Conservation (phyloP, 2,888 invertebrate species). For the Trissonchulus sp. region DNA sequence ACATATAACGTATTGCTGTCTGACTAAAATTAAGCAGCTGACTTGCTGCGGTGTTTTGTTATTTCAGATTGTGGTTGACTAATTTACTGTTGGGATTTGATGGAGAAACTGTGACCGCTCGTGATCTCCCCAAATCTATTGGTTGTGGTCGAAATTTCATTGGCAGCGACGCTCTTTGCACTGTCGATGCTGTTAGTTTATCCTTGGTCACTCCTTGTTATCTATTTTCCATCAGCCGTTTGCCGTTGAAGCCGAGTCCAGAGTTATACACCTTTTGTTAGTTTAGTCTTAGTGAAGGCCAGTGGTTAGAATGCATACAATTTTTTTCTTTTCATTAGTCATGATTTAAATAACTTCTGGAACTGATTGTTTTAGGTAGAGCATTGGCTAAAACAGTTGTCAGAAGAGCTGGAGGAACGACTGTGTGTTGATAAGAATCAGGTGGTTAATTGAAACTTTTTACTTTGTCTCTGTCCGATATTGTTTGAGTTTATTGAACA, state of each 20-base stretch:
- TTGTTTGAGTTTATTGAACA: no score
- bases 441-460: no score
- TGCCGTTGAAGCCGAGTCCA: no score
- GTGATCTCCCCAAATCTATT: slow-evolving; percentile 82
- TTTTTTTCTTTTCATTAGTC: no score
- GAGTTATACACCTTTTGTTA: no score
- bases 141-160: slow-evolving; percentile 91
- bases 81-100: slow-evolving; percentile 80
- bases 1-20: no score
- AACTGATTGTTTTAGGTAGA: slow-evolving; percentile 55
- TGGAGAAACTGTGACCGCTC: slow-evolving; percentile 73
- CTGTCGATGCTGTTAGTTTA: slow-evolving; percentile 54
- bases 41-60: slow-evolving; percentile 19
- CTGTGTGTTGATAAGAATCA: slow-evolving; percentile 65
- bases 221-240: background rate
- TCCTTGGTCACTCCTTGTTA: slow-evolving; percentile 5
- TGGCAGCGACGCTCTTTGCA: slow-evolving; percentile 68
- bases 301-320: no score
- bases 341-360: no score
- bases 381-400: slow-evolving; percentile 74
- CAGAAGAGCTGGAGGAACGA: slow-evolving; percentile 74
- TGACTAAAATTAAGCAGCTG: no score
- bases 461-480: no score
- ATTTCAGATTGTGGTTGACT: slow-evolving; percentile 70
- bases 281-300: no score